Conservation (phyloP, 2,888 invertebrate genomes). For the Ditula angustiorana region DNA sequence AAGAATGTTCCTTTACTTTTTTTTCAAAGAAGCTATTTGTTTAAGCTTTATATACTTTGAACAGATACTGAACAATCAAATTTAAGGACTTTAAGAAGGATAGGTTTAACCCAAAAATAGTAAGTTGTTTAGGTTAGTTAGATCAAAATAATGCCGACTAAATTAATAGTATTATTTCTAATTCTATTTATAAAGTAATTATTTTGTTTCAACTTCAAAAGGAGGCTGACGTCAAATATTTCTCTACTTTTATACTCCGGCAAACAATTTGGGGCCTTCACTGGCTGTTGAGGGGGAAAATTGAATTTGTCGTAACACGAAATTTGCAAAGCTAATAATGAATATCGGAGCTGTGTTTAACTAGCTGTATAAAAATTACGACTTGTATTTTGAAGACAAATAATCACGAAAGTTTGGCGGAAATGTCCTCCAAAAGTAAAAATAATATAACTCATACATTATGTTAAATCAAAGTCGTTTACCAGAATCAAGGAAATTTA, state of each 20-base stretch:
- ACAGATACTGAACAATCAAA: too few relatives aligned
- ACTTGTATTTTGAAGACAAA: slow-evolving; percentile 5
- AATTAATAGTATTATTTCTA: too few relatives aligned
- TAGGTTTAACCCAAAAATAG: too few relatives aligned
- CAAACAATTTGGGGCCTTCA: slow-evolving; percentile 20
- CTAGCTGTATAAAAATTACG: slow-evolving; percentile 18
- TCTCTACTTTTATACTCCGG: slow-evolving; percentile 12
- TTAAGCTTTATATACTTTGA: too few relatives aligned
- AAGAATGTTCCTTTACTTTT: not conserved
- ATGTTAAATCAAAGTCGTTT: too few relatives aligned
- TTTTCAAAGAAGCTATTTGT: too few relatives aligned
- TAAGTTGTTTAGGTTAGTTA: too few relatives aligned
- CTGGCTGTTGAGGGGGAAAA: slow-evolving; percentile 23
- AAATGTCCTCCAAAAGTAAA: not conserved
- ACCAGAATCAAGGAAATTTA: too few relatives aligned
- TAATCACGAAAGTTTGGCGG: not conserved
- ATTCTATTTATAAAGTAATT: slow-evolving; percentile 7
- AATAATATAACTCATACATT: too few relatives aligned
- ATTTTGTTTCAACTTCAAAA: slow-evolving; percentile 1
- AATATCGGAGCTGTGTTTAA: slow-evolving; percentile 21
- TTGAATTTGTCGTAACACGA: slow-evolving; percentile 27
- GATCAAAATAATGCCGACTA: too few relatives aligned
- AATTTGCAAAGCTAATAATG: slow-evolving; percentile 33
- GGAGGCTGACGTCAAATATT: slow-evolving; percentile 10
- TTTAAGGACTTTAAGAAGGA: too few relatives aligned